Percentiles rank a stretch among this genome's conserved stretches.
These are phyloP conservation scores for Mesorhabditis belari DNA, from an alignment of 2,888 invertebrate species.

Conservation along the genomic window DNA sequence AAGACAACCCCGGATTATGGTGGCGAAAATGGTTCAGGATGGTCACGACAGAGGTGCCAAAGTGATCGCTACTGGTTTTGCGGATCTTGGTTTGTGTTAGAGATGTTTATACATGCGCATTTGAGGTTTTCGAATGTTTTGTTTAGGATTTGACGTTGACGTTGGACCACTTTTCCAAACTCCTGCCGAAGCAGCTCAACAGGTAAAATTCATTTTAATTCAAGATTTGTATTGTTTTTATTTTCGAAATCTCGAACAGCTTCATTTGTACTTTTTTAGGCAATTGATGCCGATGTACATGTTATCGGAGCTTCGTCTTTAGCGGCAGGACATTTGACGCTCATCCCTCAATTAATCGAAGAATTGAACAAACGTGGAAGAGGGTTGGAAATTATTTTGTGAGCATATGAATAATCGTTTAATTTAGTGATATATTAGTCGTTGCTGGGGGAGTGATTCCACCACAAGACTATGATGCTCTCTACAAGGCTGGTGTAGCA, in stretches of 20 bases:
- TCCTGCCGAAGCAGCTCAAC: slow-evolving; percentile 62
- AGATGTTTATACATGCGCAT: neutral
- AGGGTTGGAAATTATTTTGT: no score
- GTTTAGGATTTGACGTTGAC: slow-evolving; percentile 62
- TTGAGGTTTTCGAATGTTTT: neutral
- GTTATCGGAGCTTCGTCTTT: slow-evolving; percentile 61
- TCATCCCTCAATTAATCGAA: slow-evolving; percentile 60
- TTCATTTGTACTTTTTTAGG: slow-evolving; percentile 48
- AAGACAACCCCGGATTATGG: slow-evolving; percentile 61
- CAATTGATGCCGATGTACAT: slow-evolving; percentile 64
- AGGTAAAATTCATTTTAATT: no score
- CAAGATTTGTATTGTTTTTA: neutral
- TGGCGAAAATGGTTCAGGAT: slow-evolving; percentile 65
- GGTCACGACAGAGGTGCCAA: slow-evolving; percentile 65
- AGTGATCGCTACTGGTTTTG: slow-evolving; percentile 64
- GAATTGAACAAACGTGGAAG: slow-evolving; percentile 57
- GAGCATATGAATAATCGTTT: no score
- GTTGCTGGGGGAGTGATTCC: slow-evolving; percentile 64
- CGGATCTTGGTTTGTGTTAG: slow-evolving; percentile 56
- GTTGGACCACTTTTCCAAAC: slow-evolving; percentile 64
- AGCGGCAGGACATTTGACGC: slow-evolving; percentile 62
- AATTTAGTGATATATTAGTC: slow-evolving; percentile 61
- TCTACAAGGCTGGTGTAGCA: slow-evolving; percentile 59
- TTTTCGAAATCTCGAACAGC: neutral
- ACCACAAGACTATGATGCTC: slow-evolving; percentile 62